Evolutionary conservation across 1,140 invertebrate species (phyloP).

Genomic region (Drosophila kikkawai): DNA sequence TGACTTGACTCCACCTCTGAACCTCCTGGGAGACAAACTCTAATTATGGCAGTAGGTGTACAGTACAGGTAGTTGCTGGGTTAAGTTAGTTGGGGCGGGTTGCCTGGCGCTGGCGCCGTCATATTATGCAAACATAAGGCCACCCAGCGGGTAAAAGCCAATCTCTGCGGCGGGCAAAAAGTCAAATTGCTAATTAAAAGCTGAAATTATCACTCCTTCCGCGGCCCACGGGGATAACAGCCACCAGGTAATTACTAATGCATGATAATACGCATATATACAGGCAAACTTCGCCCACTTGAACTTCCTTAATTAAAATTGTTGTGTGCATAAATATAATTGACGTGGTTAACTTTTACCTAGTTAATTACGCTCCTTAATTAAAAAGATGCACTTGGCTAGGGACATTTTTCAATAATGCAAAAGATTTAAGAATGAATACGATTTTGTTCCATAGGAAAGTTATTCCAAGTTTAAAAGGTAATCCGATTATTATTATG

Average conservation of each 20-base stretch:
- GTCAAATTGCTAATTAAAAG: constrained; percentile 73
- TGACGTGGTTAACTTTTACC: not conserved
- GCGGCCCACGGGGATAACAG: constrained; percentile 17
- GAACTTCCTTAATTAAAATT: constrained; percentile 18
- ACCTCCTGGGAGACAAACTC: constrained; percentile 57
- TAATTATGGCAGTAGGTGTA: constrained; percentile 52
- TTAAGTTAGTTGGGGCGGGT: not conserved
- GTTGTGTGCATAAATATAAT: constrained; percentile 5
- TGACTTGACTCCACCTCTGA: constrained; percentile 44
- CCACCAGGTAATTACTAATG: constrained; percentile 59
- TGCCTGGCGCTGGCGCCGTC: constrained; percentile 20
- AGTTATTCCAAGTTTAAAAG: no score
- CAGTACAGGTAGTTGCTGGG: constrained; percentile 8
- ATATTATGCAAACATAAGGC: constrained; percentile 52
- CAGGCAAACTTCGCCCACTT: constrained; percentile 12
- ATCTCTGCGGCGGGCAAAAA: constrained; percentile 50
- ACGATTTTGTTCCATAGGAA: no score
- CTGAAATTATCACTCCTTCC: constrained; percentile 29
- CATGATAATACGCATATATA: constrained; percentile 28
- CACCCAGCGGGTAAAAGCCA: constrained; percentile 48
- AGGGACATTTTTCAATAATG: not conserved
- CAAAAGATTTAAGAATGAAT: not conserved
- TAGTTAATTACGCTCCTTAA: not conserved
- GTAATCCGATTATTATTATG: no score
- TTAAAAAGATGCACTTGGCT: not conserved